Conservation (phyloP, 2,888 invertebrate species). For the Drosophila neotestacea region DNA sequence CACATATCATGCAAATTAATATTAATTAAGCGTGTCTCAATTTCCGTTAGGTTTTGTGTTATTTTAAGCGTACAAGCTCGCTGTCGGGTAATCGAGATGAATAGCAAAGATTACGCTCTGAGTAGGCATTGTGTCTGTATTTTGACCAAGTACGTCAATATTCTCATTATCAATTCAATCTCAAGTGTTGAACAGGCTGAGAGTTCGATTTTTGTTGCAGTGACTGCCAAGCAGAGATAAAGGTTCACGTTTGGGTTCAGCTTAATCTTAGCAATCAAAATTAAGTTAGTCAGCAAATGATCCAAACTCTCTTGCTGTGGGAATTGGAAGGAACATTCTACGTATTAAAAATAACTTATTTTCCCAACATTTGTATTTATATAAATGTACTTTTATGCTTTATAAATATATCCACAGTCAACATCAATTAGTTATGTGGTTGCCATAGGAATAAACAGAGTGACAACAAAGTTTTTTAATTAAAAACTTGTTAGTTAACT, state of each 20-base stretch:
- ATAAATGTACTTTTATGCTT: background rate
- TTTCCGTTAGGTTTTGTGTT: constrained; percentile 53
- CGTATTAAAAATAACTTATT: background rate
- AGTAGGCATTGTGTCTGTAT: background rate
- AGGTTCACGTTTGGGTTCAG: background rate
- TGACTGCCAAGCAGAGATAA: background rate
- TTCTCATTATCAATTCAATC: constrained; percentile 1
- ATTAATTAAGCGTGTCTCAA: constrained; percentile 73
- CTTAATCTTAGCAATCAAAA: constrained; percentile 2
- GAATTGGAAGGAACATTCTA: background rate
- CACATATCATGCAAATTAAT: constrained; percentile 76
- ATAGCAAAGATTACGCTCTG: constrained; percentile 38
- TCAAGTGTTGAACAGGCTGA: constrained; percentile 23
- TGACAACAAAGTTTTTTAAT: no score
- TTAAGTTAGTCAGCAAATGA: background rate
- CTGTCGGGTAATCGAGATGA: constrained; percentile 41
- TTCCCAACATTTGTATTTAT: background rate
- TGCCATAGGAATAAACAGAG: no score
- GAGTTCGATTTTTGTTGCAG: background rate
- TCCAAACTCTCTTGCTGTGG: background rate
- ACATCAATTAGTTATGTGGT: background rate
- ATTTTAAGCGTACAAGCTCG: constrained; percentile 11
- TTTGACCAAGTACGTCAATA: background rate
- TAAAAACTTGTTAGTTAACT: no score
- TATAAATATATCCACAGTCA: background rate